phyloP scores from a whole-genome alignment of 2,888 invertebrate genomes.

The Leucophenga montana region DNA sequence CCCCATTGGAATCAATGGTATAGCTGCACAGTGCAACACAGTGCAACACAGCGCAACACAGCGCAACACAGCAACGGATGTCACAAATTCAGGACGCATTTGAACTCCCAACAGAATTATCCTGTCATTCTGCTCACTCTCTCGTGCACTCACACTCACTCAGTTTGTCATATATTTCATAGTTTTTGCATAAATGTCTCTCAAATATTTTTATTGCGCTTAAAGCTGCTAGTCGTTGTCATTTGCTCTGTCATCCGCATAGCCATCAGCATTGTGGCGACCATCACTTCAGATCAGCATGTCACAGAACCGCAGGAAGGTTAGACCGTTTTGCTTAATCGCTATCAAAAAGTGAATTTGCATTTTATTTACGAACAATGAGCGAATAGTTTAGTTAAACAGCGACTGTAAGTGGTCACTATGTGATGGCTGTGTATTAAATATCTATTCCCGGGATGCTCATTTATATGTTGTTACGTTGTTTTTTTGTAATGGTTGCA shows the following conservation, averaged over 20 bases:
- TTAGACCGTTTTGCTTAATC: constrained; percentile 47
- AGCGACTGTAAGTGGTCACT: no score
- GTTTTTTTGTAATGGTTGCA: no score
- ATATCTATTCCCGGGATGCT: no score
- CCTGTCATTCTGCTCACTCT: neutral
- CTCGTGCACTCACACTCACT: neutral
- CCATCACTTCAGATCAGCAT: neutral
- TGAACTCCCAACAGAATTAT: constrained; percentile 31
- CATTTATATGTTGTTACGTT: no score
- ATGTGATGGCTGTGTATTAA: no score
- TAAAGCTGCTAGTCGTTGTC: constrained; percentile 37
- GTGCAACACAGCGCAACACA: no score
- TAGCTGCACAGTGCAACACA: no score
- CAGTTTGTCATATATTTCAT: constrained; percentile 52
- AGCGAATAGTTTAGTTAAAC: neutral
- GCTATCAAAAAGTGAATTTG: constrained; percentile 58
- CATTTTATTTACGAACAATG: constrained; percentile 53
- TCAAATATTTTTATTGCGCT: constrained; percentile 67
- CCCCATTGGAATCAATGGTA: no score
- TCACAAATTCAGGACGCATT: constrained; percentile 45
- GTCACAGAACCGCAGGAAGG: constrained; percentile 7
- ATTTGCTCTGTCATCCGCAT: constrained; percentile 17
- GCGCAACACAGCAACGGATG: constrained; percentile 35
- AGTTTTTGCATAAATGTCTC: constrained; percentile 56
- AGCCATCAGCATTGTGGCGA: constrained; percentile 37